These are phyloP conservation scores for Tetragonula clypearis DNA, from an alignment of 1,140 invertebrate species.

Conservation along the genomic window DNA sequence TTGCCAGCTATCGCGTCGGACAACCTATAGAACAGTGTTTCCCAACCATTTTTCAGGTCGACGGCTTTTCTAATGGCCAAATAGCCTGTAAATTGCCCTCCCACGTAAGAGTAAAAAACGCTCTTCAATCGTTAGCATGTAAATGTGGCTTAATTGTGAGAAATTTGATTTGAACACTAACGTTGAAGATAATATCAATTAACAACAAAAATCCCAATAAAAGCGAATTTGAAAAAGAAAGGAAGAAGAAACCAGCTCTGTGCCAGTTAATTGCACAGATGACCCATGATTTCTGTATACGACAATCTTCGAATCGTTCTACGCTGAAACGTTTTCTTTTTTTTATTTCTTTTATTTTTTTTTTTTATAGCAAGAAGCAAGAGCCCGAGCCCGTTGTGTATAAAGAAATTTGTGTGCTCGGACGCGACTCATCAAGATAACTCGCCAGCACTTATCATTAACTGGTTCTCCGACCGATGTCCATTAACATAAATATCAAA, in stretches of 20 bases:
- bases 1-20: slow-evolving; percentile 73
- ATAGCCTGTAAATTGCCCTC: background rate
- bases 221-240: background rate
- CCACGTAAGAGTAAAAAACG: background rate
- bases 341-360: background rate
- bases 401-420: slow-evolving; percentile 38
- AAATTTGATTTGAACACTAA: background rate
- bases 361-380: background rate
- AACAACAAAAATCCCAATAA: too few species aligned
- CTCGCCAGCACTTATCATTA: slow-evolving; percentile 36
- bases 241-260: background rate
- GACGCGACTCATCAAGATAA: slow-evolving; percentile 39
- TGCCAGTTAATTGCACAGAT: slow-evolving; percentile 16
- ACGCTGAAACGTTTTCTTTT: background rate
- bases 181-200: background rate
- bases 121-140: background rate
- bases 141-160: background rate
- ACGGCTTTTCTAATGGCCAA: background rate
- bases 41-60: background rate
- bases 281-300: background rate
- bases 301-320: background rate
- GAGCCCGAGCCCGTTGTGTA: slow-evolving; percentile 39
- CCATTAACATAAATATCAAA: slow-evolving; percentile 63
- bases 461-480: slow-evolving; percentile 52
- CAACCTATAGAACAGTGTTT: slow-evolving; percentile 35